These are phyloP conservation scores for Genyomyrus donnyi DNA, from an alignment of 2,113 vertebrate genomes.

Conservation along the genomic window DNA sequence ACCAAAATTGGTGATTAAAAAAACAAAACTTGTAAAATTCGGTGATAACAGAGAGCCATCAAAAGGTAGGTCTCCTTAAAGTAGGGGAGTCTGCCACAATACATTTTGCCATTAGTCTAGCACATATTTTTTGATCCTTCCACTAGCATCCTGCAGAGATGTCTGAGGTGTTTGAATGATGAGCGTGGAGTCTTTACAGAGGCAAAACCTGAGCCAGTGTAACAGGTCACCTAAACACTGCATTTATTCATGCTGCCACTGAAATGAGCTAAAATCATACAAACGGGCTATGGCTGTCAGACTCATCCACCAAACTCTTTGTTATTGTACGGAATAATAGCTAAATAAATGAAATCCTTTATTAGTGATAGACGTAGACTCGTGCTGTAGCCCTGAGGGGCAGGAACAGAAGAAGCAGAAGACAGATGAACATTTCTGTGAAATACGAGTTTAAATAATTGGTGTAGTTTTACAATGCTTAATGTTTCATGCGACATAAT, in stretches of 20 bases:
- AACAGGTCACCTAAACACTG: not conserved
- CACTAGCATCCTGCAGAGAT: not conserved
- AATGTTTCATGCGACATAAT: constrained; percentile 58
- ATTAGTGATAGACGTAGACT: constrained; percentile 29
- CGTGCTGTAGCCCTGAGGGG: constrained; percentile 22
- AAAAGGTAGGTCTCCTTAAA: not conserved
- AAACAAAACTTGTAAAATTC: not conserved
- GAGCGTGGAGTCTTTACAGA: not conserved
- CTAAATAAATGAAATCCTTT: constrained; percentile 29
- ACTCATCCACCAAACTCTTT: constrained; percentile 14
- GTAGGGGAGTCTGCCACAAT: not conserved
- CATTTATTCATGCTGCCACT: not conserved
- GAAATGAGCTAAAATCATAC: not conserved
- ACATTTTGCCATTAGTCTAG: not conserved
- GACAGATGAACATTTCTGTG: constrained; percentile 52
- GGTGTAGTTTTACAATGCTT: constrained; percentile 52
- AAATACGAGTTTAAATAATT: constrained; percentile 63
- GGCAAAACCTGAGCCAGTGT: not conserved
- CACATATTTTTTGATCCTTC: not conserved
- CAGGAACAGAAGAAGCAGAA: constrained; percentile 26
- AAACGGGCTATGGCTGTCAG: constrained; percentile 1
- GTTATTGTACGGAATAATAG: constrained; percentile 33
- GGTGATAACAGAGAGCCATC: not conserved
- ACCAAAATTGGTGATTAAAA: not conserved
- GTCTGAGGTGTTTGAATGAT: not conserved